Conservation (phyloP, 2,113 vertebrate species). For the Albula glossodonta region DNA sequence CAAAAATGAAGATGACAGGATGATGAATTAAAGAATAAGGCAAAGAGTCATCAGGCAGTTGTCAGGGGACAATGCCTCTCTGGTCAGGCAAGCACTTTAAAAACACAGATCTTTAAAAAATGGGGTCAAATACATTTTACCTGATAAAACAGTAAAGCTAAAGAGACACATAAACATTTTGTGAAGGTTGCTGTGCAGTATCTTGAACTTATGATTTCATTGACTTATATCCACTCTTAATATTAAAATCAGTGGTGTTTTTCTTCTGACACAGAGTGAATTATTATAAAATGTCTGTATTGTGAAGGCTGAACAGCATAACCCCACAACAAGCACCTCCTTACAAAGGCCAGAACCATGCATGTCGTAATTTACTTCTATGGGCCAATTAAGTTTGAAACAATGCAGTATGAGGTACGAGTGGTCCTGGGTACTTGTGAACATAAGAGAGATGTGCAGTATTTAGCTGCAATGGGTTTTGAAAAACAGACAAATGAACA, state of each 20-base stretch:
- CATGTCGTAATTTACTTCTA: too few relatives aligned
- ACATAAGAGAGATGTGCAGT: too few relatives aligned
- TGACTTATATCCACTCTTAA: neutral
- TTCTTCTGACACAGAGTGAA: neutral
- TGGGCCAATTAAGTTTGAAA: too few relatives aligned
- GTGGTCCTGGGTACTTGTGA: too few relatives aligned
- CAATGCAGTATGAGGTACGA: too few relatives aligned
- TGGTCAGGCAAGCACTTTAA: conserved; percentile 23
- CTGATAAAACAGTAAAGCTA: neutral
- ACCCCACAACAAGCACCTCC: too few relatives aligned
- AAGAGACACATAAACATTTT: neutral
- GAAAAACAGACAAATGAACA: too few relatives aligned
- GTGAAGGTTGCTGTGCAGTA: neutral
- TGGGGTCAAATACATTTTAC: neutral
- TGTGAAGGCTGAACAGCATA: too few relatives aligned
- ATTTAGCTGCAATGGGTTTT: too few relatives aligned
- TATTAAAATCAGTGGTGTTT: neutral
- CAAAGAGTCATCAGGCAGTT: conserved; percentile 33
- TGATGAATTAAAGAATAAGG: conserved; percentile 38
- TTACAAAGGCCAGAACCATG: too few relatives aligned
- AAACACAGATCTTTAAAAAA: neutral
- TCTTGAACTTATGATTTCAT: neutral
- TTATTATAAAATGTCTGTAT: too few relatives aligned
- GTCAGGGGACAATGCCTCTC: conserved; percentile 17
- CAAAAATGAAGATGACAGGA: conserved; percentile 38